Percentiles rank a stretch among this genome's conserved stretches.
Evolutionary conservation across 23 tunicate species (phyloP).

Genomic region (Aplidium turbinatum): DNA sequence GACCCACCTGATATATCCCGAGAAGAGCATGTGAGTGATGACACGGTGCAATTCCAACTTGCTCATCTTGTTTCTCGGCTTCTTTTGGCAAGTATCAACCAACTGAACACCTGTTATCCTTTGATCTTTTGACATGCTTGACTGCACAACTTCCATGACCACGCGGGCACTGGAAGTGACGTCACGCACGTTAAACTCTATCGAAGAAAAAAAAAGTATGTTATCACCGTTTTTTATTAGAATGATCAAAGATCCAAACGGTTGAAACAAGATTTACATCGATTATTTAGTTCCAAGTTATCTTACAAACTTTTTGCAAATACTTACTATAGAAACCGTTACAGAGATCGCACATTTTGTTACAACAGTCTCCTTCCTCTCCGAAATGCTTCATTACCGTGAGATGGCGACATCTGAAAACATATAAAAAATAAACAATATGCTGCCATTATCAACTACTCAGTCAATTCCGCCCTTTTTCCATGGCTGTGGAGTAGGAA

Average conservation of each 20-base stretch:
- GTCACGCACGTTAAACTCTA: not conserved
- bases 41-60: slow-evolving; percentile 53
- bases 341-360: slow-evolving; percentile 23
- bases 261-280: too few species aligned
- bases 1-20: slow-evolving; percentile 54
- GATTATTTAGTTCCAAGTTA: too few species aligned
- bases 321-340: not conserved
- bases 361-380: not conserved
- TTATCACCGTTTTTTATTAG: too few species aligned
- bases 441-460: not conserved
- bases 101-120: slow-evolving; percentile 13
- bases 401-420: slow-evolving; percentile 20
- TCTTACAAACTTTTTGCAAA: not conserved
- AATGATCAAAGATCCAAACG: too few species aligned
- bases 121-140: not conserved
- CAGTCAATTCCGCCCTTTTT: not conserved
- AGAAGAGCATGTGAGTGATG: slow-evolving; percentile 58
- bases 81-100: slow-evolving; percentile 8
- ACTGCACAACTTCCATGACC: slow-evolving; percentile 18
- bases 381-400: not conserved
- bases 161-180: not conserved
- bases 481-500: too few species aligned
- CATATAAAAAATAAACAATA: not conserved
- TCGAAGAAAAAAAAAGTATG: not conserved
- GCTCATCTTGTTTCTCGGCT: too few species aligned